phyloP scores from a whole-genome alignment of 2,113 vertebrate species.

The Natator depressus region DNA sequence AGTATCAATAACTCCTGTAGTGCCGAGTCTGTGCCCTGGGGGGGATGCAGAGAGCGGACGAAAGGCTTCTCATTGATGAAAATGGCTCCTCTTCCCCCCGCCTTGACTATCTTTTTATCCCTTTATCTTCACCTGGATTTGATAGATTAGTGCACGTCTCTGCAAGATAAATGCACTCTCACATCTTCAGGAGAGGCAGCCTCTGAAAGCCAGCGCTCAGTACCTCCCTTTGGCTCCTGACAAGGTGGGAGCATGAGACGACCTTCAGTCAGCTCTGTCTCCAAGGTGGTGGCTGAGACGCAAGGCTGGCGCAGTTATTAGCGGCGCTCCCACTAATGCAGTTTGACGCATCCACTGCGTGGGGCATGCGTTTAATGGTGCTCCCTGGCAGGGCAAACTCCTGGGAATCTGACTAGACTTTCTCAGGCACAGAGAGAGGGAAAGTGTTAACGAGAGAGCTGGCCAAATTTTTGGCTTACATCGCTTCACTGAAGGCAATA shows the following conservation, averaged over 20 bases:
- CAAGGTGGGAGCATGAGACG: neutral
- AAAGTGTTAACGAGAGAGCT: neutral
- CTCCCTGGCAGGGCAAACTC: neutral
- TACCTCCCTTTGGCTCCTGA: neutral
- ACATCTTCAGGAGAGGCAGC: constrained; percentile 55
- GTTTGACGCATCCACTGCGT: accelerated
- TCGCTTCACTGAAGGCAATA: neutral
- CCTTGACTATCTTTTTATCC: constrained; percentile 33
- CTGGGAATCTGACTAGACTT: neutral
- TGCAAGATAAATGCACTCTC: constrained; percentile 64
- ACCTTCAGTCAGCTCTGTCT: neutral
- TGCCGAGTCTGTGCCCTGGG: constrained; percentile 27
- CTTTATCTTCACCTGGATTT: constrained; percentile 38
- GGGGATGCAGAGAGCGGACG: neutral
- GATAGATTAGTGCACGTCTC: constrained; percentile 58
- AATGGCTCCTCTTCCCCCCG: neutral
- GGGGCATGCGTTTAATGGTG: neutral
- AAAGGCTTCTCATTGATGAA: neutral
- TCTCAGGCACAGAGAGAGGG: accelerated
- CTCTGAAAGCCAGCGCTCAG: constrained; percentile 46
- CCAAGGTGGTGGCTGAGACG: neutral
- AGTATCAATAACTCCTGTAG: neutral
- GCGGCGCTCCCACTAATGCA: neutral
- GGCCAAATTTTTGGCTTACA: neutral
- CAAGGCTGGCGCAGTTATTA: neutral